Percentiles rank a stretch among this genome's conserved stretches.
phyloP scores from a whole-genome alignment of 2,888 invertebrate species.

The Hoplodrina blanda region DNA sequence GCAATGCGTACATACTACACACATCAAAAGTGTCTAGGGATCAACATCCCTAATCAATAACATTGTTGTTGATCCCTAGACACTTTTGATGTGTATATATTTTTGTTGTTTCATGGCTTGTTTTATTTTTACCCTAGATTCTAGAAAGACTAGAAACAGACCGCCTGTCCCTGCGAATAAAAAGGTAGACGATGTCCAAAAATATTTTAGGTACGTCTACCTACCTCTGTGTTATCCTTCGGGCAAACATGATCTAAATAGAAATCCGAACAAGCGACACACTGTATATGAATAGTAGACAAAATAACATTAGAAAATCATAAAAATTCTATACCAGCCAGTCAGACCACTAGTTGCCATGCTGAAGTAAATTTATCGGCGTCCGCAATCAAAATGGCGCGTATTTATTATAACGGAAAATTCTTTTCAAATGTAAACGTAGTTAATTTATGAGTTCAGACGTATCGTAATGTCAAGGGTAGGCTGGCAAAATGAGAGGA shows the following conservation, averaged over 20 bases:
- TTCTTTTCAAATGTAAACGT: constrained; percentile 32
- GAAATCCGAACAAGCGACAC: not conserved
- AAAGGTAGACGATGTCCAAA: no score
- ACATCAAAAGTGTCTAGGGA: no score
- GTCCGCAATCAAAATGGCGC: constrained; percentile 31
- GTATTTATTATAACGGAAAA: constrained; percentile 19
- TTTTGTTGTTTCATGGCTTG: not conserved
- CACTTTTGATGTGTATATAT: no score
- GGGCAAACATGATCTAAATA: no score
- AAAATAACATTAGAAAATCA: constrained; percentile 9
- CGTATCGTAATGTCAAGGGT: constrained; percentile 46
- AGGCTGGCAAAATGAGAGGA: constrained; percentile 2
- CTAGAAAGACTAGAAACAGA: no score
- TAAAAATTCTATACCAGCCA: not conserved
- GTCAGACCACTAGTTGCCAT: not conserved
- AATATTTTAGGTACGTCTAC: no score
- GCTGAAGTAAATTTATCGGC: constrained; percentile 40
- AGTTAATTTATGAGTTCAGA: constrained; percentile 33
- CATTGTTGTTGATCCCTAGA: no score
- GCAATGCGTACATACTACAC: not conserved
- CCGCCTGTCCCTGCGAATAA: no score
- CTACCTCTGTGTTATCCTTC: no score
- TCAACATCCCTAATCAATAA: no score
- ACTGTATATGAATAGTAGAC: not conserved
- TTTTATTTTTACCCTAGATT: not conserved